Evolutionary conservation across 1,140 invertebrate genomes (phyloP).

Genomic region (Drosophila kikkawai): DNA sequence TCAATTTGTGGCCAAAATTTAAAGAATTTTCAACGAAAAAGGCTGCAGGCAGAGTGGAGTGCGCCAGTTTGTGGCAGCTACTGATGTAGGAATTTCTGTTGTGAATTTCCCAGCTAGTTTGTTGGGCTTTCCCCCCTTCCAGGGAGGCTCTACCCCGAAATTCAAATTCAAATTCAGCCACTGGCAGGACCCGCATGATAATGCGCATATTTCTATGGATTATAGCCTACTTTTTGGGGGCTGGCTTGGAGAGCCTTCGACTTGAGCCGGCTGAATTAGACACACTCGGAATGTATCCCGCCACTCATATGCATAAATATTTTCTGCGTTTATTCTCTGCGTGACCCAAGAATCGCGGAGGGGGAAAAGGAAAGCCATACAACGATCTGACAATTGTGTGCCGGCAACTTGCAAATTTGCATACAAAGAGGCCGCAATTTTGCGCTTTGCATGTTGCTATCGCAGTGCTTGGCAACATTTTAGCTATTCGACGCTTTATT

Average conservation of each 20-base stretch:
- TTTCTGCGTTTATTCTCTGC: slow-evolving; percentile 56
- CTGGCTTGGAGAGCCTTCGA: slow-evolving; percentile 46
- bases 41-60: slow-evolving; percentile 22
- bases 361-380: neutral
- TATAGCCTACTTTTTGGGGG: slow-evolving; percentile 73
- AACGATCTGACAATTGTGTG: slow-evolving; percentile 73
- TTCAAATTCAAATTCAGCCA: slow-evolving; percentile 51
- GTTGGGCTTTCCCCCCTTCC: slow-evolving; percentile 24
- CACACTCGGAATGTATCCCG: slow-evolving; percentile 37
- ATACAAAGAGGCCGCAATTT: slow-evolving; percentile 60
- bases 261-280: slow-evolving; percentile 57
- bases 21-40: slow-evolving; percentile 54
- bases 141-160: slow-evolving; percentile 2
- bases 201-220: slow-evolving; percentile 75
- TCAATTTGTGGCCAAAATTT: slow-evolving; percentile 62
- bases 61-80: slow-evolving; percentile 50
- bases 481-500: slow-evolving; percentile 59
- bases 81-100: slow-evolving; percentile 52
- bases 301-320: slow-evolving; percentile 76
- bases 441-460: slow-evolving; percentile 55
- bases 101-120: slow-evolving; percentile 72
- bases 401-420: slow-evolving; percentile 51
- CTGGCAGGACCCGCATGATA: slow-evolving; percentile 62
- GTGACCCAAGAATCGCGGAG: slow-evolving; percentile 40
- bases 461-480: slow-evolving; percentile 23